These are phyloP conservation scores for Chrysolina haemoptera DNA, from an alignment of 2,888 invertebrate genomes.

Conservation along the genomic window DNA sequence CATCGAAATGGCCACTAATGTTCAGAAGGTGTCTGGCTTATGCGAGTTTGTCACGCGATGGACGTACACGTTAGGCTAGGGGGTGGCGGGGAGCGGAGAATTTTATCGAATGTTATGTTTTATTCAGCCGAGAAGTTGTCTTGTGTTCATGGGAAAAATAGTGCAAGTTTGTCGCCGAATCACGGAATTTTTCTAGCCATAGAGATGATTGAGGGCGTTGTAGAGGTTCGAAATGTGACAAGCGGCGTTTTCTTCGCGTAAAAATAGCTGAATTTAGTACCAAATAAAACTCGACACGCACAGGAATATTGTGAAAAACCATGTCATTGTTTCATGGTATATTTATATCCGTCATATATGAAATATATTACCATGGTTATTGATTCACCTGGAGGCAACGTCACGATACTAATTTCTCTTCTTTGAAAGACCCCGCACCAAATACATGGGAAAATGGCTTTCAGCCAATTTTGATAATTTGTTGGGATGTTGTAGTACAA, in stretches of 20 bases:
- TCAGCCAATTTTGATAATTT: no score
- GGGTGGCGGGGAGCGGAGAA: conserved; percentile 5
- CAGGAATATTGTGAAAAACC: conserved; percentile 35
- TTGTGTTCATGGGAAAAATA: conserved; percentile 51
- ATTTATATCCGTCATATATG: conserved; percentile 24
- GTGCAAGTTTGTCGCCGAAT: conserved; percentile 44
- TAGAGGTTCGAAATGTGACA: conserved; percentile 32
- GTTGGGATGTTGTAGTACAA: no score
- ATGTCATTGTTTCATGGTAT: conserved; percentile 46
- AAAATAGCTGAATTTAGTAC: conserved; percentile 35
- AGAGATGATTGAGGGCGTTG: conserved; percentile 43
- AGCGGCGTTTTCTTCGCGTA: conserved; percentile 36
- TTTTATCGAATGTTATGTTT: conserved; percentile 51
- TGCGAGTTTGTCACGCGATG: conserved; percentile 66
- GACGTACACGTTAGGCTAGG: conserved; percentile 43
- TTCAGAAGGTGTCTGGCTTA: conserved; percentile 69
- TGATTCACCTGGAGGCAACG: conserved; percentile 7
- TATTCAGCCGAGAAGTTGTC: conserved; percentile 51
- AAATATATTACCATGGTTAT: background rate
- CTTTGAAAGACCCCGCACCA: no score
- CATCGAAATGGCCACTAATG: conserved; percentile 70
- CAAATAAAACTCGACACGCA: conserved; percentile 38
- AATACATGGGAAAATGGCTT: no score
- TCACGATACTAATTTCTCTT: background rate
- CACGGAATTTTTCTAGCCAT: conserved; percentile 45